These are phyloP conservation scores for Pteromalus puparum DNA, from an alignment of 1,140 invertebrate genomes.

Conservation along the genomic window DNA sequence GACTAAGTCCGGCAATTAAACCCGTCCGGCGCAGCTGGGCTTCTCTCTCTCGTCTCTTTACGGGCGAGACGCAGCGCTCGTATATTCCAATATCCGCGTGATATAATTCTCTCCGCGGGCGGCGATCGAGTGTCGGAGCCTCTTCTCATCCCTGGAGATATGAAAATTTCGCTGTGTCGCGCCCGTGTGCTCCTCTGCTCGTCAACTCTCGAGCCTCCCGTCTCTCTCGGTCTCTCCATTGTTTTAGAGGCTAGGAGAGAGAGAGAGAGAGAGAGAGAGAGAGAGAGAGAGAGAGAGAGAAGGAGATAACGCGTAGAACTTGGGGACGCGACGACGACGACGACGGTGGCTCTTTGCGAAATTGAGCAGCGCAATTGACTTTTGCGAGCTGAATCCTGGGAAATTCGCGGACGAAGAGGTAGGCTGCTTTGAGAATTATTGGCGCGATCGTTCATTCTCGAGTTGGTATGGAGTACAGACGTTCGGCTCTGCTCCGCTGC, in stretches of 20 bases:
- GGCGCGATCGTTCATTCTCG: neutral
- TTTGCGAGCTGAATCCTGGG: constrained; percentile 5
- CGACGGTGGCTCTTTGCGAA: constrained; percentile 23
- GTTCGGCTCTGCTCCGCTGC: neutral
- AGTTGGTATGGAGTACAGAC: neutral
- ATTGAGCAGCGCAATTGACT: constrained; percentile 36
- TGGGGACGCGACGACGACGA: neutral
- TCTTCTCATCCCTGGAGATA: constrained; percentile 33
- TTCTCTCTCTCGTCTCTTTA: constrained; percentile 44
- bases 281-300: neutral
- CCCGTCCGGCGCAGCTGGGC: constrained; percentile 61
- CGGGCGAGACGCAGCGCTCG: constrained; percentile 29
- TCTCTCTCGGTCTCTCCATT: constrained; percentile 7
- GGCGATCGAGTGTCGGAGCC: constrained; percentile 29
- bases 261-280: neutral
- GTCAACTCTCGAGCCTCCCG: constrained; percentile 23
- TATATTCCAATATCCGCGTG: constrained; percentile 51
- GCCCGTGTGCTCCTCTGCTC: neutral
- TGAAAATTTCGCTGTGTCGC: constrained; percentile 43
- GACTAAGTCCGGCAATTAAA: constrained; percentile 71
- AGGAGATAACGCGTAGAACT: constrained; percentile 13
- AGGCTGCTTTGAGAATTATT: constrained; percentile 5
- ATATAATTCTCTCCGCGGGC: constrained; percentile 42
- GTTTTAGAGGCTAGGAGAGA: constrained; percentile 32
- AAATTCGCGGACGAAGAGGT: neutral